A percentile compares a stretch with the other conserved stretches of the same genome.
These are phyloP conservation scores for Calcarius lapponicus DNA, from an alignment of 2,797 vertebrate genomes.

Conservation along the genomic window DNA sequence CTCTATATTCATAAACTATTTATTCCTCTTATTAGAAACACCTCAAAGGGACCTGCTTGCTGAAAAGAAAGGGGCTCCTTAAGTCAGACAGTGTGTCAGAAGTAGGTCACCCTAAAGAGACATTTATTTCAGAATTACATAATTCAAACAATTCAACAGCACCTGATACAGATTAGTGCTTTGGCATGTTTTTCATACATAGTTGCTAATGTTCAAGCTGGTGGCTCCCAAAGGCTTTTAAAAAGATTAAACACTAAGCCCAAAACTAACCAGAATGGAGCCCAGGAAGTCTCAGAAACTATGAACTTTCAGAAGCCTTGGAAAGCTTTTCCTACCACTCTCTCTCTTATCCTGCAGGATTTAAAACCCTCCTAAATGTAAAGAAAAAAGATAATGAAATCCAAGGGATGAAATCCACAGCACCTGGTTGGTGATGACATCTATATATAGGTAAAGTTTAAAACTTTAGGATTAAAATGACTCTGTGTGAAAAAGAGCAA, in stretches of 20 bases:
- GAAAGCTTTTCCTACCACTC: background rate
- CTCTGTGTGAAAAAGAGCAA: background rate
- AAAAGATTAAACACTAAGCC: background rate
- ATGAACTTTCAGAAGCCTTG: background rate
- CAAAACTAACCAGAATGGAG: background rate
- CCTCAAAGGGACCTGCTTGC: background rate
- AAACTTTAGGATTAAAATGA: background rate
- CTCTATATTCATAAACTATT: background rate
- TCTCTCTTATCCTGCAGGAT: background rate
- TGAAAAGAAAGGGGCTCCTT: background rate
- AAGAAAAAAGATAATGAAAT: background rate
- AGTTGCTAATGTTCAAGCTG: background rate
- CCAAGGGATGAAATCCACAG: background rate
- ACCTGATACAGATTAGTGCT: background rate
- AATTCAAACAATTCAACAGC: background rate
- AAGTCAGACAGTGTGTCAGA: rapidly evolving
- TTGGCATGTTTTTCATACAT: background rate
- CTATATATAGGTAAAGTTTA: background rate
- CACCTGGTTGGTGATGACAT: background rate
- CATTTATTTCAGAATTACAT: background rate
- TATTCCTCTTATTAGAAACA: background rate
- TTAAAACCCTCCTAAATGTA: background rate
- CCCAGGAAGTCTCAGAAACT: background rate
- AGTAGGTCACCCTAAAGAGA: background rate
- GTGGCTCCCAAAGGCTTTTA: background rate